Evolutionary conservation across 2,888 invertebrate species (phyloP).

Genomic region (Pollenia griseotomentosa): DNA sequence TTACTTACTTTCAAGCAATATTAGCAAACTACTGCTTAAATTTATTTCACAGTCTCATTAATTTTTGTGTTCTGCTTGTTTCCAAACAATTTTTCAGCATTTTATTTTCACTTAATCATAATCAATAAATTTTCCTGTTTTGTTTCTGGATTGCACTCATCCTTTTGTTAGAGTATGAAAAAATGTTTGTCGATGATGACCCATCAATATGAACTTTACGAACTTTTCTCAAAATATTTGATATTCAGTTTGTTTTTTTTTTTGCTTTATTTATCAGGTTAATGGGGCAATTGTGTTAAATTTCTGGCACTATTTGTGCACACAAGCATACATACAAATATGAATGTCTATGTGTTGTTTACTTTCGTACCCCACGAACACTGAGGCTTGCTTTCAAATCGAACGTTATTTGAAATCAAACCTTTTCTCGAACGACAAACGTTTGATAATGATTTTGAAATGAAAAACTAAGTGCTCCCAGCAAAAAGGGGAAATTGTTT

Average conservation of each 20-base stretch:
- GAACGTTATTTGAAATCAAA: no score
- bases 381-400: no score
- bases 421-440: no score
- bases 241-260: constrained; percentile 16
- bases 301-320: neutral
- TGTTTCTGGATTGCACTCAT: neutral
- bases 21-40: neutral
- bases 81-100: neutral
- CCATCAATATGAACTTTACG: constrained; percentile 42
- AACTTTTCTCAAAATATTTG: constrained; percentile 24
- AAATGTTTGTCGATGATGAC: constrained; percentile 42
- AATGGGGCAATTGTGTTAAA: constrained; percentile 57
- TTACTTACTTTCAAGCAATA: neutral
- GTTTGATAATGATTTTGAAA: no score
- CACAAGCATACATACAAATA: neutral
- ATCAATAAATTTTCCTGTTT: neutral
- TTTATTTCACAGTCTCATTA: neutral
- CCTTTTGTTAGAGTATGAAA: neutral
- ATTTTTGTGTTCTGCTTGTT: neutral
- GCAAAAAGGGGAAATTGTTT: no score
- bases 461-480: no score
- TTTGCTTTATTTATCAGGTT: constrained; percentile 54
- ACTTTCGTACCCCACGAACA: neutral
- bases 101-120: constrained; percentile 39
- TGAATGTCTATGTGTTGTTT: neutral